Base-by-base conservation (phyloP, 2,113 vertebrate species). In the Panthera leo region DNA sequence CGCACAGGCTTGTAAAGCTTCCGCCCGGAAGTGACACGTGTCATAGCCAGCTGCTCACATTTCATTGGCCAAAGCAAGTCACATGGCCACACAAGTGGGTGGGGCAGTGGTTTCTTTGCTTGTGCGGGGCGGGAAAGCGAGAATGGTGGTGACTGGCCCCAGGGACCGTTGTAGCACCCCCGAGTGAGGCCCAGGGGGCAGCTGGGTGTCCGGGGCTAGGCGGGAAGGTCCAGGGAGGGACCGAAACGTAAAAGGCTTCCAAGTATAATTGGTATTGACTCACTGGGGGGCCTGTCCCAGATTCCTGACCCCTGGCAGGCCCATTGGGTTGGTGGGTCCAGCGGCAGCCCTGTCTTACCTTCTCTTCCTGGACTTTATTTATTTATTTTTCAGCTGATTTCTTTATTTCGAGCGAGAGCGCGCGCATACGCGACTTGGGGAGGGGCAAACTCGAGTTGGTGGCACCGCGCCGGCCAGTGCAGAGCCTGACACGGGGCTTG, bases 131-230 rank as follows among this genome's bases (percentile, higher is more conserved):
- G 34, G 36, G 34, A 73, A 16, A 29, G 14, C 39, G 5, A 14
- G 51, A 8, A 19, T 3, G 51, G 12, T 15, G 18, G 29, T 5
- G 12, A 63, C 14, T 1, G 5, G 9, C 23, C 13, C 18, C 18
- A 1, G 45, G 13, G 23, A 34, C 21, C 68, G 34, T 27, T 18
- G 53, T 11, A 21, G 27, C 10, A 8, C 21, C 2, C 63, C 73
- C 21, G 16, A 42, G 31, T 0, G 36, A 73, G n/a, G 75, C 0
- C 2, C 16, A 53, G 55, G 36, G 31, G 42, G 16, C 13, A 1
- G n/a, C 5, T n/a, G 45, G 55, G 39, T 27, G 12, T 71, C 6
- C 18, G 31, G 36, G 10, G 34, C 45, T 36, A 16, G 5, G 7
- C 39, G 0, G 12, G 48, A 11, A 58, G 10, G 71, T 48, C 48